Evolutionary conservation across 2,797 vertebrate species (phyloP), one percentile per base, ranked within the genome.

Genomic region (Ceyx erithaca): DNA sequence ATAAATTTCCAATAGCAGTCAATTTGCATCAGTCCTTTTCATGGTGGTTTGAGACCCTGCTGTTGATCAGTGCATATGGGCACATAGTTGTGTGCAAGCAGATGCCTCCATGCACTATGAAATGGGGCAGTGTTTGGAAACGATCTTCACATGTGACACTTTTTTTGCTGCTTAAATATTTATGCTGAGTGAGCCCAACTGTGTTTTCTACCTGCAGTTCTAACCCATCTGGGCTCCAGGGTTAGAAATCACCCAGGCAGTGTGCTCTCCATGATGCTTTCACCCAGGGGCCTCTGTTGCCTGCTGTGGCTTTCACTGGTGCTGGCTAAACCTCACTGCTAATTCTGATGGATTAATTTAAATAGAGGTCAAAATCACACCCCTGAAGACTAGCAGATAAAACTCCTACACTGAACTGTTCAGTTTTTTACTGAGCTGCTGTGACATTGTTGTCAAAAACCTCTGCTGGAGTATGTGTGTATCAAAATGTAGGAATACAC

Each of bases 131-230:
- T 37, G 14, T 68, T 77, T 61, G 41, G 41, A 75, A 93, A 75
- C 2, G 63, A 37, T 62, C 35, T 57, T 85, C 69, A 80, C 46
- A 23, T 23, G 33, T 12, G 57, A 5, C 28, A 70, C 18, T 49
- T 80, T 61, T 80, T 43, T 35, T 46, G 21, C 28, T 46, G 20
- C 17, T 80, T 83, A 68, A 90, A 80, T 82, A 77, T 77, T 79
- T 40, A 76, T 25, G 12, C 57, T 33, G 59, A 89, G 41, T n/a
- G 68, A 57, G 12, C 3, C 11, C 67, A 49, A 25, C 22, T 14
- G 15, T 43, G 4, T 83, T 87, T 80, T 77, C n/a, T 70, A 63
- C 37, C 41, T 77, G 45, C 57, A 64, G 33, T 18, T 73, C 18
- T 52, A 82, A 33, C 14, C 2, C 64, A 58, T 12, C 2, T 0